A percentile compares a stretch with the other conserved stretches of the same genome.
phyloP scores from a whole-genome alignment of 2,888 invertebrate species.

The Cerastis rubricosa region DNA sequence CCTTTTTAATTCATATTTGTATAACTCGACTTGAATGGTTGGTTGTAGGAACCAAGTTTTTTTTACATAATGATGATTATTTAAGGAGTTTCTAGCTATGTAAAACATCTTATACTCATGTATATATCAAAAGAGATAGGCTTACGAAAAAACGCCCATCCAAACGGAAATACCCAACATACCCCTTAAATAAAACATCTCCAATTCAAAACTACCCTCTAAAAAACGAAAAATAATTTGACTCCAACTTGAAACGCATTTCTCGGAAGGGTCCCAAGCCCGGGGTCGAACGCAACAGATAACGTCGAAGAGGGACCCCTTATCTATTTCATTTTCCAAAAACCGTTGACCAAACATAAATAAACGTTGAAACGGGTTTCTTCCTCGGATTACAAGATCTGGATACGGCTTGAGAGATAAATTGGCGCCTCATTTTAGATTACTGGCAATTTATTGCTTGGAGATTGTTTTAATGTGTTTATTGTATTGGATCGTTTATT shows the following conservation, averaged over 20 bases:
- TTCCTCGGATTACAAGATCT: slow-evolving; percentile 60
- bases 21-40: not conserved
- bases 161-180: slow-evolving; percentile 1
- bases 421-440: slow-evolving; percentile 60
- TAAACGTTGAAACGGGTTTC: slow-evolving; percentile 84
- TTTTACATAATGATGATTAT: too few species aligned
- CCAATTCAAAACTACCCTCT: slow-evolving; percentile 41
- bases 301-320: slow-evolving; percentile 66
- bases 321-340: slow-evolving; percentile 85
- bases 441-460: slow-evolving; percentile 40
- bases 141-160: not conserved
- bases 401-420: slow-evolving; percentile 65
- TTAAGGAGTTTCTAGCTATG: not conserved
- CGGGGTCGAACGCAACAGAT: slow-evolving; percentile 68
- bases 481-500: slow-evolving; percentile 25
- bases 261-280: slow-evolving; percentile 53
- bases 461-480: slow-evolving; percentile 51
- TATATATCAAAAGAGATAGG: not conserved
- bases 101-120: not conserved
- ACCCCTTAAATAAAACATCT: slow-evolving; percentile 20
- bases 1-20: not conserved
- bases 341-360: slow-evolving; percentile 86
- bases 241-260: slow-evolving; percentile 64
- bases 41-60: too few species aligned
- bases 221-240: slow-evolving; percentile 52